Conservation (phyloP, 2,113 vertebrate genomes). For the Archocentrus centrarchus region DNA sequence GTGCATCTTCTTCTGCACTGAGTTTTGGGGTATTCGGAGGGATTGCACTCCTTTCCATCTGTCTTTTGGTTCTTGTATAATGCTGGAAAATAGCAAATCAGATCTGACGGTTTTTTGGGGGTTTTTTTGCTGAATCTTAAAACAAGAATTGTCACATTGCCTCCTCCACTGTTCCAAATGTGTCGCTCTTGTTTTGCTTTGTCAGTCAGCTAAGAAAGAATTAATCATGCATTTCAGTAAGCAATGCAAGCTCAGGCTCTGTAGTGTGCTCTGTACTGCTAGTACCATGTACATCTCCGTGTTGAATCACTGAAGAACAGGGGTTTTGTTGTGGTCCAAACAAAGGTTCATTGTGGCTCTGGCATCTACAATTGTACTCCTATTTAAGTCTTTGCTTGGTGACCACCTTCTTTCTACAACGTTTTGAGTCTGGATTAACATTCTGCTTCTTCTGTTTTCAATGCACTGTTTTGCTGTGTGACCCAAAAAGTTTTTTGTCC, state of each 20-base stretch:
- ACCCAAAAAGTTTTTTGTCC: neutral
- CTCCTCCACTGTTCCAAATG: conserved; percentile 10
- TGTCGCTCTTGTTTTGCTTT: conserved; percentile 47
- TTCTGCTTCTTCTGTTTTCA: conserved; percentile 76
- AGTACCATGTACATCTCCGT: conserved; percentile 75
- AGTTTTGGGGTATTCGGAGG: conserved; percentile 67
- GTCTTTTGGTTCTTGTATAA: neutral
- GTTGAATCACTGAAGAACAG: conserved; percentile 81
- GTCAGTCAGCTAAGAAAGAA: conserved; percentile 72
- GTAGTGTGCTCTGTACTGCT: conserved; percentile 75
- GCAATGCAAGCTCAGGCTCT: conserved; percentile 72
- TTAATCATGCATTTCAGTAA: conserved; percentile 76
- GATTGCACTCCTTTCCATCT: conserved; percentile 34
- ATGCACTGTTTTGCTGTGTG: neutral
- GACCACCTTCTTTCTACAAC: conserved; percentile 80
- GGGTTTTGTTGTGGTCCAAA: conserved; percentile 84
- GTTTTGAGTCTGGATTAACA: conserved; percentile 86
- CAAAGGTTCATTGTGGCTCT: conserved; percentile 88
- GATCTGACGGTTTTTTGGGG: neutral
- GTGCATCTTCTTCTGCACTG: conserved; percentile 71
- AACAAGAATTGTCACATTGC: neutral
- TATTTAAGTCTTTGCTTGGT: conserved; percentile 86
- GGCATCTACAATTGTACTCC: conserved; percentile 84
- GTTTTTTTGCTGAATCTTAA: neutral
- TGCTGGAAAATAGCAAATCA: neutral